phyloP scores from a whole-genome alignment of 30 jellyfish, hydroid and myxozoan genomes.

The Catostylus mosaicus region DNA sequence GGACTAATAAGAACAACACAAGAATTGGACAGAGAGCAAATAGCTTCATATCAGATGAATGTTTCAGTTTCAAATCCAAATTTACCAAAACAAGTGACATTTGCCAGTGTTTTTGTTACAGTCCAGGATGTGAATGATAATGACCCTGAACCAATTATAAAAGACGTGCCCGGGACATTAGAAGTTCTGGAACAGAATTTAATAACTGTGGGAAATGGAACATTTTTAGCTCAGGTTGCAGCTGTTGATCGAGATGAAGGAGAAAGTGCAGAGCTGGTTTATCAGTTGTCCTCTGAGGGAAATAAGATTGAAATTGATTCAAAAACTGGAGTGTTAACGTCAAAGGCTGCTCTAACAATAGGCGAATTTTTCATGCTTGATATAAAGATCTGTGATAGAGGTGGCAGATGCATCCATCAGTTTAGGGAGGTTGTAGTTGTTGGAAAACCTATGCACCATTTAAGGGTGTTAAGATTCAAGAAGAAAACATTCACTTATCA shows the following conservation, averaged over 20 bases:
- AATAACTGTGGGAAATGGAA: conserved; percentile 15
- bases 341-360: conserved; percentile 38
- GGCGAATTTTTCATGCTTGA: conserved; percentile 10
- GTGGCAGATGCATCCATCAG: conserved; percentile 11
- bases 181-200: conserved; percentile 50
- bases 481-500: conserved; percentile 21
- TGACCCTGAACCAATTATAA: conserved; percentile 51
- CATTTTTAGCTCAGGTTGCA: conserved; percentile 50
- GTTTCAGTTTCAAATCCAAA: conserved; percentile 46
- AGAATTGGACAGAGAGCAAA: conserved; percentile 54
- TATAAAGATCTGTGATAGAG: conserved; percentile 44
- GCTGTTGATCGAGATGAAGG: conserved; percentile 74
- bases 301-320: conserved; percentile 37
- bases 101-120: conserved; percentile 58
- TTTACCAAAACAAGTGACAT: conserved; percentile 45
- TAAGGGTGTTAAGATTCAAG: conserved; percentile 29
- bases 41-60: conserved; percentile 38
- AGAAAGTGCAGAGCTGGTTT: conserved; percentile 47
- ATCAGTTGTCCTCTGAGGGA: not conserved
- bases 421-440: not conserved
- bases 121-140: conserved; percentile 90
- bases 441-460: conserved; percentile 4
- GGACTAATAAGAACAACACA: conserved; percentile 47
- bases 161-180: not conserved
- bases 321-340: conserved; percentile 56